Base-by-base conservation (phyloP, 2,113 vertebrate genomes). In the Rhinoptilus africanus region DNA sequence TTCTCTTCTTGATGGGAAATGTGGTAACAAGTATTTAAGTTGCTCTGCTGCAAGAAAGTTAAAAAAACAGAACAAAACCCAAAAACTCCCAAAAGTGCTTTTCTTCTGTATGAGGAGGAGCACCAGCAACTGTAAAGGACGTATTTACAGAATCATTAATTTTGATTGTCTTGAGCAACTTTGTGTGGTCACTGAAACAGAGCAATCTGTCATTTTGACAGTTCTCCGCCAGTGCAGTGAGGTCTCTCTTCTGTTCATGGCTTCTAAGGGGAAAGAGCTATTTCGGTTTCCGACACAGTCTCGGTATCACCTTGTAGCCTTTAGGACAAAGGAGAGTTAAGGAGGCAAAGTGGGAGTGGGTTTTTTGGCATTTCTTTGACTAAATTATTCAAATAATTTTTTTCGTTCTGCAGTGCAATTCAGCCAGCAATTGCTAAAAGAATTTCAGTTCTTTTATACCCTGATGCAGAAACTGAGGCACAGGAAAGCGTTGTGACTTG, bases 131-230 rank as follows among this genome's bases (percentile, higher is more conserved):
- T 86, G 60, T 51, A 68, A 82, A 87, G 77, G 90, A 81, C 28
- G 3, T 39, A 57, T 87, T 43, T 83, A 62, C 57, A 83, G 93
- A 92, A 68, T 34, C 80, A 91, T 97, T 95, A 93, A 95, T 96
- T 88, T 73, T 92, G 48, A 85, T 89, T 81, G 71, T 95, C 51
- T 85, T 57, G 62, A 82, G 53, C 53, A 93, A 23, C 50, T 85
- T 35, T 48, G 56, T 83, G 76, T 92, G 93, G 88, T 76, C 92
- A 76, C 57, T 53, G 71, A 85, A 88, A 94, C 39, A 82, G 88
- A 64, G 92, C 80, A 76, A 96, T 96, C 80, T 9, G 39, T 97
- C 96, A 94, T 84, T 64, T 35, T 79, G 93, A 72, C 96, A 88
- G 77, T 32, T 80, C 62, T 76, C 62, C 59, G 10, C 69, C 30